Percentiles rank a stretch among this genome's conserved stretches.
Conservation (phyloP, 2,113 vertebrate genomes). For the Ophthalmolycus amberensis region DNA sequence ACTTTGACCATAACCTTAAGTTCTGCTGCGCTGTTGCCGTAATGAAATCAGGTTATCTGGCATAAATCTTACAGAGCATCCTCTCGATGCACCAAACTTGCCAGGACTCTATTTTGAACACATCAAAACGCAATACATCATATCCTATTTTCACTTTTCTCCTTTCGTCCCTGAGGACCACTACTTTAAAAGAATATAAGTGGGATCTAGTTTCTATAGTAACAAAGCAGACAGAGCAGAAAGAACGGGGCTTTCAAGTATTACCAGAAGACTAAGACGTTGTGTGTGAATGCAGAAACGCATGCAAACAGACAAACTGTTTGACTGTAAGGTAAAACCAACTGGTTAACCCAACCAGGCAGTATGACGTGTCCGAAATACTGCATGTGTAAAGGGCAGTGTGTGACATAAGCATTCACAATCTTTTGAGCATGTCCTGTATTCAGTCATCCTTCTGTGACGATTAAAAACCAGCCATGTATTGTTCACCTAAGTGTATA, state of each 20-base stretch:
- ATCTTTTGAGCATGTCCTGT: not conserved
- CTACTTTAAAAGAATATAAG: conserved; percentile 53
- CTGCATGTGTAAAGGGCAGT: not conserved
- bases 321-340: conserved; percentile 18
- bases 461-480: not conserved
- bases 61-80: conserved; percentile 12
- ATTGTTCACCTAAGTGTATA: not conserved
- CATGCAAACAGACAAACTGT: conserved; percentile 13
- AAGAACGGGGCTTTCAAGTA: conserved; percentile 48
- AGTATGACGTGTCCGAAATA: not conserved
- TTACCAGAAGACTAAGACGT: conserved; percentile 33
- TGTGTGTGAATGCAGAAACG: not conserved
- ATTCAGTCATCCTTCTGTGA: too few species aligned
- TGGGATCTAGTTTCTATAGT: conserved; percentile 61
- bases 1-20: conserved; percentile 14
- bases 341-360: conserved; percentile 5
- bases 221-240: conserved; percentile 33
- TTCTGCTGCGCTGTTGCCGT: conserved; percentile 15
- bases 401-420: not conserved
- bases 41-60: conserved; percentile 1
- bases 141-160: conserved; percentile 37
- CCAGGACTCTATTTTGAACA: conserved; percentile 27
- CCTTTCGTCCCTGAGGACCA: conserved; percentile 40
- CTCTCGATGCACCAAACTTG: conserved; percentile 20
- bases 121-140: conserved; percentile 42